A percentile compares a stretch with the other conserved stretches of the same genome.
phyloP scores from a whole-genome alignment of 1,140 invertebrate genomes.

The Brachionus paranguensis region DNA sequence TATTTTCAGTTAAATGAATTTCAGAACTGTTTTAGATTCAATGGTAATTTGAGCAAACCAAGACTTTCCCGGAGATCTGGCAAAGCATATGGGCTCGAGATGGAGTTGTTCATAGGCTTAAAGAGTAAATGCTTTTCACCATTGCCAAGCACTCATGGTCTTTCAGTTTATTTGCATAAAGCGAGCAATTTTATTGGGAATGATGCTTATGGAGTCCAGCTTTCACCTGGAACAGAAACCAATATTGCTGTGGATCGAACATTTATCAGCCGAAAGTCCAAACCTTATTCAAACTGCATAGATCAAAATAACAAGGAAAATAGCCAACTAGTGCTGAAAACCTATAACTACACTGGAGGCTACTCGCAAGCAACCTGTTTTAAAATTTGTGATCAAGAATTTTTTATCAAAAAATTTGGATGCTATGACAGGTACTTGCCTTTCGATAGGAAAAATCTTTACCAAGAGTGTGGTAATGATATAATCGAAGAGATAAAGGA shows the following conservation, averaged over 20 bases:
- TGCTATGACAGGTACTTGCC: conserved; percentile 3
- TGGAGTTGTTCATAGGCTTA: conserved; percentile 14
- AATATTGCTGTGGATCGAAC: conserved; percentile 23
- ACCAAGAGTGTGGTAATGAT: background rate
- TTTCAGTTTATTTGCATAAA: background rate
- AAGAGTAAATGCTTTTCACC: background rate
- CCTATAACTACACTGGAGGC: background rate
- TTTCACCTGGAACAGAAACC: conserved; percentile 16
- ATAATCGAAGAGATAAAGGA: background rate
- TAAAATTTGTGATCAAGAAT: conserved; percentile 4
- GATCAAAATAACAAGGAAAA: background rate
- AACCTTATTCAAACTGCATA: background rate
- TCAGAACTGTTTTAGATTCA: conserved; percentile 2
- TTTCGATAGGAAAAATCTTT: background rate
- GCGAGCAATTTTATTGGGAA: background rate
- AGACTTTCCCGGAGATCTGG: background rate
- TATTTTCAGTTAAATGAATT: background rate
- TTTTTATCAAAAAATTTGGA: background rate
- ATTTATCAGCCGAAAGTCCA: background rate
- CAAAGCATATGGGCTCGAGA: background rate
- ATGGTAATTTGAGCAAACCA: background rate
- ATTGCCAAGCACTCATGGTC: background rate
- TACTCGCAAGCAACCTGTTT: conserved; percentile 17
- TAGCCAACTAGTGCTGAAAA: background rate
- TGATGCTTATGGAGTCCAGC: background rate